phyloP scores from a whole-genome alignment of 2,113 vertebrate genomes.

The Equus quagga region DNA sequence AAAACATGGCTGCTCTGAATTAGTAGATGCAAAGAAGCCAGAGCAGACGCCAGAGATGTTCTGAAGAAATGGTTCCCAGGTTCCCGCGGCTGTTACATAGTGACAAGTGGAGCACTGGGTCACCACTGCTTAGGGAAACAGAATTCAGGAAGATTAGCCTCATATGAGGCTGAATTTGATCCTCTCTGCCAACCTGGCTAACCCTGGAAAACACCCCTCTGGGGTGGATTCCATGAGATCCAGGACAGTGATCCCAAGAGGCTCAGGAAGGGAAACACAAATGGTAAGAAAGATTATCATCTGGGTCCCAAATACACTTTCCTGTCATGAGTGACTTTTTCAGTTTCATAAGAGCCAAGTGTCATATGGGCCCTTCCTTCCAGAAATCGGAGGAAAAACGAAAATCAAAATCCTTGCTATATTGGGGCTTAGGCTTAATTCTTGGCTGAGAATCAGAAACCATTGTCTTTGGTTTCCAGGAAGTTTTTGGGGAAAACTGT shows the following conservation, averaged over 20 bases:
- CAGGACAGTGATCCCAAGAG: not conserved
- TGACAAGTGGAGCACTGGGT: not conserved
- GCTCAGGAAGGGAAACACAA: not conserved
- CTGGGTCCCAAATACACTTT: not conserved
- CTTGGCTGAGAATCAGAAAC: not conserved
- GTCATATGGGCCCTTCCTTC: not conserved
- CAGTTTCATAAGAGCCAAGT: not conserved
- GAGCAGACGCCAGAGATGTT: not conserved
- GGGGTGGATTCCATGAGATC: not conserved
- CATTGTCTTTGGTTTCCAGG: not conserved
- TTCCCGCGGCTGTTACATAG: not conserved
- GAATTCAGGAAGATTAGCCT: not conserved
- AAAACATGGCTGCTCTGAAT: not conserved
- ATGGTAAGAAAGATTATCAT: not conserved
- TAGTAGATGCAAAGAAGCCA: slow-evolving; percentile 29
- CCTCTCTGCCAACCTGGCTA: not conserved
- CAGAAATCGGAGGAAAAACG: slow-evolving; percentile 22
- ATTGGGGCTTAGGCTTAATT: not conserved
- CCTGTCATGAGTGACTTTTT: not conserved
- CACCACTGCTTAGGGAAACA: not conserved
- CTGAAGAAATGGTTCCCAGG: not conserved
- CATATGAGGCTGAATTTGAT: not conserved
- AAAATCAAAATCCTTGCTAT: not conserved
- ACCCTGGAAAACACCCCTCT: not conserved
- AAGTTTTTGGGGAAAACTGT: not conserved